A percentile compares a stretch with the other conserved stretches of the same genome.
phyloP scores from a whole-genome alignment of 2,888 invertebrate species.

The Dione juno region DNA sequence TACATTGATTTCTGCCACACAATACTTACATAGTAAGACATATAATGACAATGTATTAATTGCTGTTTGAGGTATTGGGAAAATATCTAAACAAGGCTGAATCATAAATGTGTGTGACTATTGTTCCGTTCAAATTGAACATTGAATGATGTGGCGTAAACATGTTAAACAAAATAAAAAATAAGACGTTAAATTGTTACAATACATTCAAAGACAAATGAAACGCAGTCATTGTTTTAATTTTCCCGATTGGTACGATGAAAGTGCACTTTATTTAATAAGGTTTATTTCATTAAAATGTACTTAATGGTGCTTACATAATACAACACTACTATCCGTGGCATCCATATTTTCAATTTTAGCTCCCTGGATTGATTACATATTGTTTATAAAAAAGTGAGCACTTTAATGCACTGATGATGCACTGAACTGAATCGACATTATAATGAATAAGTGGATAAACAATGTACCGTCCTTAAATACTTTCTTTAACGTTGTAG shows the following conservation, averaged over 20 bases:
- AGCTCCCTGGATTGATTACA: conserved; percentile 14
- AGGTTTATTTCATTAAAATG: not conserved
- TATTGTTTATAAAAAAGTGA: conserved; percentile 31
- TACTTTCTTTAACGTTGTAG: conserved; percentile 60
- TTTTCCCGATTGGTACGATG: not conserved
- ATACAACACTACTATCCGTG: conserved; percentile 33
- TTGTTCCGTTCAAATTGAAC: conserved; percentile 72
- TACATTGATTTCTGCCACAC: conserved; percentile 47
- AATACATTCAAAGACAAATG: not conserved
- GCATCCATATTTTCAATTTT: conserved; percentile 39
- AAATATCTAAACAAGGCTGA: conserved; percentile 61
- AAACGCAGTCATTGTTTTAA: not conserved
- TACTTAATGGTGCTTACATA: conserved; percentile 39
- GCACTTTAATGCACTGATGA: conserved; percentile 29
- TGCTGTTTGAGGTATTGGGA: conserved; percentile 54
- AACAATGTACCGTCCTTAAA: conserved; percentile 56
- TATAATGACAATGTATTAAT: conserved; percentile 37
- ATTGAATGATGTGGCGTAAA: conserved; percentile 60
- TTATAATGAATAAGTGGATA: conserved; percentile 46
- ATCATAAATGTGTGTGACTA: conserved; percentile 65
- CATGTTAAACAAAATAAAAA: conserved; percentile 65
- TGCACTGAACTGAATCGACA: conserved; percentile 24
- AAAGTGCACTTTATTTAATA: too few species aligned
- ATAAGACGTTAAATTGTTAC: conserved; percentile 54
- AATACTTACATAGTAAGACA: conserved; percentile 36